Conservation (phyloP, 2,888 invertebrate genomes). For the Mongoloraphidia duomilia region DNA sequence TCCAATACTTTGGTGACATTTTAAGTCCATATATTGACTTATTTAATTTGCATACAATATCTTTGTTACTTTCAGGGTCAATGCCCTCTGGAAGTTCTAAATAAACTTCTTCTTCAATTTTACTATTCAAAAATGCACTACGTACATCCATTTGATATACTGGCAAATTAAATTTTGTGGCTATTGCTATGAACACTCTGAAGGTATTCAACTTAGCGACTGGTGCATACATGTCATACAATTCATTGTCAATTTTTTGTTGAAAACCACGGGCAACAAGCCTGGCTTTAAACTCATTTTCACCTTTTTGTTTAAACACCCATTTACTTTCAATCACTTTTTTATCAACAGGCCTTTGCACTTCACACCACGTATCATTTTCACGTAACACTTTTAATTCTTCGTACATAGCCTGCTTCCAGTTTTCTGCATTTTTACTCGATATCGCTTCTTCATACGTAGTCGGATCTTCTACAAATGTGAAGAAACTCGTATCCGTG, state of each 20-base stretch:
- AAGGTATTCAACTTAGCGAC: too few relatives aligned
- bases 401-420: too few relatives aligned
- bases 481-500: constrained; percentile 1
- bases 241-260: not conserved
- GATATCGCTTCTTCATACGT: constrained; percentile 1
- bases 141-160: too few relatives aligned
- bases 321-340: too few relatives aligned
- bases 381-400: not conserved
- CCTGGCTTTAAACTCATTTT: not conserved
- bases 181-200: too few relatives aligned
- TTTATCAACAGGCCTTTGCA: not conserved
- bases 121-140: constrained; percentile 1
- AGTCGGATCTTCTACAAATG: constrained; percentile 1
- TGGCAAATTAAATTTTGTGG: too few relatives aligned
- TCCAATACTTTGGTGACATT: too few relatives aligned
- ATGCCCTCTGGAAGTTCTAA: constrained; percentile 3
- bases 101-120: not conserved
- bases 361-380: not conserved
- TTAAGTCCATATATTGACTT: too few relatives aligned
- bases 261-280: not conserved
- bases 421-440: not conserved
- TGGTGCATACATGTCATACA: too few relatives aligned
- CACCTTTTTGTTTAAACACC: not conserved
- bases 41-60: too few relatives aligned
- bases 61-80: too few relatives aligned